Evolutionary conservation across 92 coral and sea anemone genomes (phyloP).

Genomic region (Isaurus tuberculatus): DNA sequence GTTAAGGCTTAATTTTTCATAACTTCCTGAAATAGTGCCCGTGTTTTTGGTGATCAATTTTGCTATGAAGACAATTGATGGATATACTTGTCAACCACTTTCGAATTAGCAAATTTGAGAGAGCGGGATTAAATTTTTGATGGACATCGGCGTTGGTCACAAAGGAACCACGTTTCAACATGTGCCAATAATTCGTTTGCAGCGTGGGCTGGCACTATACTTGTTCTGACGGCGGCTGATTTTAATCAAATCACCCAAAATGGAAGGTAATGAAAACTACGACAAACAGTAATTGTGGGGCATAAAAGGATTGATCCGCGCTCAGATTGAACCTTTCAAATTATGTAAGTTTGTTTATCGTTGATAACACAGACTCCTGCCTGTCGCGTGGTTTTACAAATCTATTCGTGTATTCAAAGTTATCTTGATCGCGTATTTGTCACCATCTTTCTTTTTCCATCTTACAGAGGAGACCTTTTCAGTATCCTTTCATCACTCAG

Average conservation of each 20-base stretch:
- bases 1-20: conserved; percentile 53
- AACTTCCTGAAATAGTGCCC: conserved; percentile 78
- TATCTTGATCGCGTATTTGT: conserved; percentile 42
- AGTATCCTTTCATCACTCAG: conserved; percentile 51
- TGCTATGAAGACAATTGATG: conserved; percentile 69
- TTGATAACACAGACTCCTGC: conserved; percentile 41
- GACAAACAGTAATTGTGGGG: conserved; percentile 66
- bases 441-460: not conserved
- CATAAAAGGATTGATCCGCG: conserved; percentile 58
- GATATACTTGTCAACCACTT: conserved; percentile 76
- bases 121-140: conserved; percentile 70
- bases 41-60: conserved; percentile 75
- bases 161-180: conserved; percentile 62
- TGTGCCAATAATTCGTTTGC: conserved; percentile 50
- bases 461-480: conserved; percentile 15
- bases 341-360: conserved; percentile 28
- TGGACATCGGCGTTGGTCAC: conserved; percentile 72
- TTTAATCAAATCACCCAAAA: conserved; percentile 60
- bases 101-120: conserved; percentile 70
- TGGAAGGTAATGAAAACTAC: conserved; percentile 63
- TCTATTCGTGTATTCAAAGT: not conserved
- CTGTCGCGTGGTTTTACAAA: conserved; percentile 34
- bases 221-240: conserved; percentile 54
- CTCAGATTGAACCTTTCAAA: conserved; percentile 56
- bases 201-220: conserved; percentile 53